Evolutionary conservation across 2,113 vertebrate species (phyloP), one percentile per base, ranked within the genome.

Genomic region (Penelope pileata): DNA sequence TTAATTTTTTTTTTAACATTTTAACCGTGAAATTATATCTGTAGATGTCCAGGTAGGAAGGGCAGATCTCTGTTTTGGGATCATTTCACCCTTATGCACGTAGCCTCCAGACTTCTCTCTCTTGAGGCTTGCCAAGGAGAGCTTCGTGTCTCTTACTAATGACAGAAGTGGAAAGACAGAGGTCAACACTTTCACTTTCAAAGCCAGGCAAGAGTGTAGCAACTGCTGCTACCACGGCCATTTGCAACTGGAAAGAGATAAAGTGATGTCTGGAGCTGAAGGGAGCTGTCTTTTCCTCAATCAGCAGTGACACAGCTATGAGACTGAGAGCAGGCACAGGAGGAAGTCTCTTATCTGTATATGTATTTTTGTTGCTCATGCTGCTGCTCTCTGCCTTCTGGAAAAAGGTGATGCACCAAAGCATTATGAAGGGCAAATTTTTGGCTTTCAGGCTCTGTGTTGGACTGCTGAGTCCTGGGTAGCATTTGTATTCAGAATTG

Each of bases 351-450:
- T 79, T 29, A 23, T 0, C 18, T 51, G 8, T 10, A 13, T 45
- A 72, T 22, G 32, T 64, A 17, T 42, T 77, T 70, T 27, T 80
- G 53, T n/a, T 40, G 56, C 40, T 91, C 38, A 21, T 0, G 0
- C 42, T 80, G 83, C 81, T 91, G 18, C 38, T 63, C 13, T n/a
- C 5, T 77, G 64, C n/a, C 64, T 78, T 43, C 42, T 70, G 64
- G 45, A 70, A 79, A 82, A 64, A 64, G 10, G 4, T 2, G 4
- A 24, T 8, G 12, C 23, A 43, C 54, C 27, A 51, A 32, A 82
- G 29, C 38, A 54, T 78, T 29, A 27, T 0, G 0, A 22, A 22
- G n/a, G 36, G 1, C 42, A 62, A 26, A 11, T 10, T 83, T 30
- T 21, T 30, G 29, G 29, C 21, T 86, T 58, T 23, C 21, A 12